Percentiles rank a stretch among this genome's conserved stretches.
Evolutionary conservation across 1,140 invertebrate genomes (phyloP).

Genomic region (Drosophila parvula): DNA sequence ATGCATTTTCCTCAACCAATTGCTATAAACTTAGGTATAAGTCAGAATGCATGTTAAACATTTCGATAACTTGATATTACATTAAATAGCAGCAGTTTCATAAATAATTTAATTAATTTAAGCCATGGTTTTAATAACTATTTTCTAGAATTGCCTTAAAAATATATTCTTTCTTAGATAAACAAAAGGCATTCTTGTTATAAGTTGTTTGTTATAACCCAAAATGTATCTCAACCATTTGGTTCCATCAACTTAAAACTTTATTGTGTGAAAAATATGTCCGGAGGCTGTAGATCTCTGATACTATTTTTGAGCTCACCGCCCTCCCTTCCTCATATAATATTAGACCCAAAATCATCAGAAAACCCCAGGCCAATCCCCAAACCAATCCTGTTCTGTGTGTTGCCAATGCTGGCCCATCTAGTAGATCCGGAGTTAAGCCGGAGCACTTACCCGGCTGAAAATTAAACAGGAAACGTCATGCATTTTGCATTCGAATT

Average conservation of each 20-base stretch:
- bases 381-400: slow-evolving; percentile 7
- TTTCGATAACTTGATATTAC: too few relatives aligned
- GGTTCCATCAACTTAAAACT: slow-evolving; percentile 1
- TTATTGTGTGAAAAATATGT: slow-evolving; percentile 30
- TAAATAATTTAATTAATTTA: too few relatives aligned
- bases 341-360: background rate
- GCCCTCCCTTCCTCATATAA: too few relatives aligned
- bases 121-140: too few relatives aligned
- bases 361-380: slow-evolving; percentile 4
- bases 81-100: too few relatives aligned
- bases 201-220: too few relatives aligned
- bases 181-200: too few relatives aligned
- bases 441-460: slow-evolving; percentile 64
- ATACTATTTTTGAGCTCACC: slow-evolving; percentile 4
- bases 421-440: slow-evolving; percentile 51
- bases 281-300: slow-evolving; percentile 10
- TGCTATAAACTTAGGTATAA: too few relatives aligned
- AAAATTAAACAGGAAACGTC: slow-evolving; percentile 77
- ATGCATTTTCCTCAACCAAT: too few relatives aligned
- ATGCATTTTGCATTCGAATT: slow-evolving; percentile 76
- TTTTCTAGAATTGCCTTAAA: too few relatives aligned
- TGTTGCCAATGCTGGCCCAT: background rate
- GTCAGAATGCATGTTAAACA: too few relatives aligned
- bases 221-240: background rate
- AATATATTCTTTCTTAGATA: too few relatives aligned